phyloP scores from a whole-genome alignment of 2,888 invertebrate genomes.

The Aspidiotus rigidus region DNA sequence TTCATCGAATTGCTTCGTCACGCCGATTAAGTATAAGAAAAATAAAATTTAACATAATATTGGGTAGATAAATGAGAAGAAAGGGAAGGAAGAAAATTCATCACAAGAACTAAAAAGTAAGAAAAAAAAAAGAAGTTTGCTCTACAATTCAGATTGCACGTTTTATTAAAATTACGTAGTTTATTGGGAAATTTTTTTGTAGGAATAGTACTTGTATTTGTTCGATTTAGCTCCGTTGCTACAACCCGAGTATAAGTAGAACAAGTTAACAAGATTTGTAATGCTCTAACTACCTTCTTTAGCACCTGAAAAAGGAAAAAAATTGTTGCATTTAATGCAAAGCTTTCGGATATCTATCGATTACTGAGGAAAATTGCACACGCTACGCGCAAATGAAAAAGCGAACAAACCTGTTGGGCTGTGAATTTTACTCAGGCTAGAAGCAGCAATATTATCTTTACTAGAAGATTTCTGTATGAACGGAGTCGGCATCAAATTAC shows the following conservation, averaged over 20 bases:
- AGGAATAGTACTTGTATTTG: no score
- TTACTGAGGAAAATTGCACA: neutral
- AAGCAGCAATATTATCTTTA: neutral
- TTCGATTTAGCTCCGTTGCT: no score
- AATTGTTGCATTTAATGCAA: neutral
- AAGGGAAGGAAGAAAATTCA: neutral
- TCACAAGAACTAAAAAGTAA: neutral
- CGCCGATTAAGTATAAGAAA: neutral
- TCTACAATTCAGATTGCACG: no score
- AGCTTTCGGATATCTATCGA: neutral
- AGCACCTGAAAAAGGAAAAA: constrained; percentile 5
- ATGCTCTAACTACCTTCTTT: constrained; percentile 12
- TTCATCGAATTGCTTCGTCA: no score
- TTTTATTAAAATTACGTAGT: no score
- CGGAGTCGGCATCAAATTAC: constrained; percentile 20
- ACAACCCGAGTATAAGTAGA: neutral
- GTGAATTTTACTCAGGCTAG: neutral
- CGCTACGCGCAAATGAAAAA: neutral
- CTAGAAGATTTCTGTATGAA: constrained; percentile 16
- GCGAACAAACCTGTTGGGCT: neutral
- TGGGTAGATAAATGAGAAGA: no score
- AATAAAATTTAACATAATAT: constrained; percentile 1
- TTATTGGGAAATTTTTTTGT: no score
- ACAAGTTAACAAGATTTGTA: neutral
- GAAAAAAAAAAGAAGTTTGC: neutral